These are phyloP conservation scores for Tipula helvola DNA, from an alignment of 2,888 invertebrate species.

Conservation along the genomic window DNA sequence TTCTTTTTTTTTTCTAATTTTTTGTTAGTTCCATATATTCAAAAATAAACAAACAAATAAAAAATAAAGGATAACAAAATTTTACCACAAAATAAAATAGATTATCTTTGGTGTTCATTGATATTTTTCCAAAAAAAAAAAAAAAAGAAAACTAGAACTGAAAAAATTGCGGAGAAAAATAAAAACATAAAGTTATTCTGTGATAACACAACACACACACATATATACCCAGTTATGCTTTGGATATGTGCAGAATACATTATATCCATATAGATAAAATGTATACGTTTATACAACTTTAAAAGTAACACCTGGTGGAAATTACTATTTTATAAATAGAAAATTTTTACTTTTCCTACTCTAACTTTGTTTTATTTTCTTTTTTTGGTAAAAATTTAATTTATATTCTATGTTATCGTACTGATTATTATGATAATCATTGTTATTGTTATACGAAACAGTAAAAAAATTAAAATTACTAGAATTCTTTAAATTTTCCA, in stretches of 20 bases:
- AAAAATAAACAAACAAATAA: neutral
- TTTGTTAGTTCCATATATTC: neutral
- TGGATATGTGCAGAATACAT: neutral
- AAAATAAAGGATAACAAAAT: neutral
- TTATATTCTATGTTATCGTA: neutral
- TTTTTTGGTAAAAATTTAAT: neutral
- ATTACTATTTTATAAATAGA: neutral
- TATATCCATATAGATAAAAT: neutral
- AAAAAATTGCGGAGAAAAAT: neutral
- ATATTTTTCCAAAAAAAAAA: neutral
- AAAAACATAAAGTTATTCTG: neutral
- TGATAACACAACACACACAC: neutral
- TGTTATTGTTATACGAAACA: neutral
- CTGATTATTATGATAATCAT: neutral
- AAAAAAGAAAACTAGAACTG: neutral
- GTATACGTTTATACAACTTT: neutral
- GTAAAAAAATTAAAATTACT: neutral
- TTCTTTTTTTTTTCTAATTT: neutral
- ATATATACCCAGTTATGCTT: neutral
- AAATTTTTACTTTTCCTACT: neutral
- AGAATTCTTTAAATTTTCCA: neutral
- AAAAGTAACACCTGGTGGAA: neutral
- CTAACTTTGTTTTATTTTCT: neutral
- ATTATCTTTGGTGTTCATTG: neutral
- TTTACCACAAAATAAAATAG: neutral